Evolutionary conservation across 2,797 vertebrate genomes (phyloP), one percentile per base, ranked within the genome.

Genomic region (Rhadinocentrus ornatus): DNA sequence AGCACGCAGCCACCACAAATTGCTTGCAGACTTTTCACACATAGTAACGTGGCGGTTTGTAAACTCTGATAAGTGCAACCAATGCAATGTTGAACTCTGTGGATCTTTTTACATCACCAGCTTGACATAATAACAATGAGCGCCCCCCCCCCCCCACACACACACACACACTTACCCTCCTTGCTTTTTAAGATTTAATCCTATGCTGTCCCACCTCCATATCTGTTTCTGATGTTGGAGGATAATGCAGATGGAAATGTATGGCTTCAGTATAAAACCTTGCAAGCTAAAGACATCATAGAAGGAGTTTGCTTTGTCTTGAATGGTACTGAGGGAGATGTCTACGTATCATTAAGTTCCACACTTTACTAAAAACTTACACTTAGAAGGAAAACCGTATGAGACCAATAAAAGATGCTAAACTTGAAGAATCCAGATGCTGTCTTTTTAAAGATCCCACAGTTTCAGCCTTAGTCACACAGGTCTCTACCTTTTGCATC

Each of bases 1-100:
- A 91, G 83, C 88, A 85, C 58, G 77, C 84, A 90, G 89, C 83
- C 82, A 78, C 93, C 91, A 71, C 93, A 95, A 94, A 95, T 94
- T 93, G 91, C 92, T 94, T 92, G 85, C 94, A 95, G 92, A 93
- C 92, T 93, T 94, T 94, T 94, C 92, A 93, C 94, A 94, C 93
- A 84, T 94, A 94, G 93, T 94, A 93, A 94, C 82, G 80, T 82
- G 89, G 88, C 65, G 91, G 72, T 94, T 93, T 94, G 91, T 93
- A 91, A 93, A 94, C 90, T 89, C 71, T 39, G 90, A 88, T 92
- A 91, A 93, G 91, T 94, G 86, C 90, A 88, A 88, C 87, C 86
- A 82, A 86, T 31, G 73, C 71, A 20, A 53, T 70, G 73, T 67
- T 18, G 73, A 73, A 76, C 86, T 86, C 83, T 60, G 71, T 71